Percentiles rank a stretch among this genome's conserved stretches.
These are phyloP conservation scores for Mya arenaria DNA, from an alignment of 1,140 invertebrate genomes.

Conservation along the genomic window DNA sequence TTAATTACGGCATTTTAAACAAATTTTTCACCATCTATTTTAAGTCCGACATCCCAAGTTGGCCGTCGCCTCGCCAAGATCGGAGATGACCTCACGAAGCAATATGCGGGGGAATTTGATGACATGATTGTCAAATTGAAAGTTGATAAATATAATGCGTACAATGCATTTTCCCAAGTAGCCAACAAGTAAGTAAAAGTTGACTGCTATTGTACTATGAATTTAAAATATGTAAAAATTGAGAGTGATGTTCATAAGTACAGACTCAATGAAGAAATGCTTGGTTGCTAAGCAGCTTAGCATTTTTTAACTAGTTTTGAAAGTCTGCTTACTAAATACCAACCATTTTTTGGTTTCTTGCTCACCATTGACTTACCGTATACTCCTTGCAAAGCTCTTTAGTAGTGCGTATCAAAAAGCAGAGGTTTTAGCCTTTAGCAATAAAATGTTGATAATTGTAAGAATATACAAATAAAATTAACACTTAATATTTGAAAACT, in stretches of 20 bases:
- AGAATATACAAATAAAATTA: neutral
- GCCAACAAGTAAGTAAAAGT: slow-evolving; percentile 66
- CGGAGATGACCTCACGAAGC: slow-evolving; percentile 73
- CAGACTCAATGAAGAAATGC: neutral
- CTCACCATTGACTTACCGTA: too few species aligned
- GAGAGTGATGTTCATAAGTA: neutral
- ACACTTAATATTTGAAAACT: slow-evolving; percentile 5
- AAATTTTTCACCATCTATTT: too few species aligned
- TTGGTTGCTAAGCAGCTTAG: neutral
- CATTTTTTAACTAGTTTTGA: neutral
- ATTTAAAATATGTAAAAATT: neutral
- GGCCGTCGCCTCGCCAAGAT: slow-evolving; percentile 74
- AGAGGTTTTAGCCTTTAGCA: neutral
- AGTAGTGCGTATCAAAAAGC: neutral
- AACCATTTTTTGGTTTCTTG: neutral
- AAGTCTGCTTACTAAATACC: neutral
- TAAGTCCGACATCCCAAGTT: slow-evolving; percentile 69
- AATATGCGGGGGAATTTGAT: slow-evolving; percentile 69
- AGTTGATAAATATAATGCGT: slow-evolving; percentile 61
- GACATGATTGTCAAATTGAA: slow-evolving; percentile 69
- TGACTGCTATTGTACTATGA: neutral
- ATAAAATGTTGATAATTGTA: neutral
- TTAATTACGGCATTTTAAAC: too few species aligned
- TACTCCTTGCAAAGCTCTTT: neutral
- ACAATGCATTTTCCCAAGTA: slow-evolving; percentile 74